Conservation (phyloP, 2,113 vertebrate genomes). For the Aptenodytes forsteri region DNA sequence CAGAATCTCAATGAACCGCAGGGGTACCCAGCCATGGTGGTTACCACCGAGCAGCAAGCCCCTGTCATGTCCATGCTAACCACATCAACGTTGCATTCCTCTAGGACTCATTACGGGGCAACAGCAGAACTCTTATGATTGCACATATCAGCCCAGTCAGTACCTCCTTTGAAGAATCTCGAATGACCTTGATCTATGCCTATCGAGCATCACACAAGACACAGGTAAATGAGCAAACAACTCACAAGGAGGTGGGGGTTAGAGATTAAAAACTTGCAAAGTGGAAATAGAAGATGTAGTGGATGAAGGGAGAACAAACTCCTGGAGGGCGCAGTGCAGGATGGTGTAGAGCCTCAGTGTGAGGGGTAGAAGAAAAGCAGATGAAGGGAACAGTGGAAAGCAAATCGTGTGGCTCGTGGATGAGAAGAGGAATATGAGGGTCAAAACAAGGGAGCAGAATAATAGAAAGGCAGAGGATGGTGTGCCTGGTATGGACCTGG, state of each 20-base stretch:
- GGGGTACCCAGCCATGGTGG: too few relatives aligned
- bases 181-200: constrained; percentile 65
- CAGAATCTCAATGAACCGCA: background rate
- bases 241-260: background rate
- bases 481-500: background rate
- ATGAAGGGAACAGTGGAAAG: background rate
- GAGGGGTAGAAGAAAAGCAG: background rate
- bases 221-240: constrained; percentile 11
- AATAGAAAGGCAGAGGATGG: background rate
- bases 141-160: constrained; percentile 73
- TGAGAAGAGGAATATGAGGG: background rate
- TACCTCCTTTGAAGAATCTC: constrained; percentile 68
- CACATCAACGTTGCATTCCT: background rate
- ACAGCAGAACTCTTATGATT: constrained; percentile 69
- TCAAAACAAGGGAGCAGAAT: background rate
- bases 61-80: background rate
- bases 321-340: background rate
- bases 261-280: background rate
- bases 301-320: background rate
- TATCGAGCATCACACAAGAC: constrained; percentile 46
- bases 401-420: background rate
- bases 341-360: background rate
- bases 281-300: background rate
- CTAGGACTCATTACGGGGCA: constrained; percentile 70
- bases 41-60: background rate